Percentiles rank a stretch among this genome's conserved stretches.
phyloP scores from a whole-genome alignment of 2,113 vertebrate genomes.

The Sturnira hondurensis region DNA sequence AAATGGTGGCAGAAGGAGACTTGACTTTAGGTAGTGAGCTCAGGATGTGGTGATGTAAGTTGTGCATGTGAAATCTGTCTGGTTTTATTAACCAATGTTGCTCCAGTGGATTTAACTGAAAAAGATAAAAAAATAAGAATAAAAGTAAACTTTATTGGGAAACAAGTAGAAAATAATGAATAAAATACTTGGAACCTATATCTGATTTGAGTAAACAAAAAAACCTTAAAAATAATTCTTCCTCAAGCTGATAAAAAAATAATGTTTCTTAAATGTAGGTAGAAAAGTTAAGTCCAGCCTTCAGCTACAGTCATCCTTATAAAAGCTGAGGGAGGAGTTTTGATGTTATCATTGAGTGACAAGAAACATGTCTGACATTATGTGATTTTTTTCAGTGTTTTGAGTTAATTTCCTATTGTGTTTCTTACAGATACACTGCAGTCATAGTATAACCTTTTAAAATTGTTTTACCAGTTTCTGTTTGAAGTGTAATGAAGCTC shows the following conservation, averaged over 20 bases:
- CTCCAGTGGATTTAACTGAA: not conserved
- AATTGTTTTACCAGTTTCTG: constrained; percentile 55
- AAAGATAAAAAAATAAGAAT: not conserved
- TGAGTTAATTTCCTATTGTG: constrained; percentile 85
- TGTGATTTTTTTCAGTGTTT: constrained; percentile 89
- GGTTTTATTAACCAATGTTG: not conserved
- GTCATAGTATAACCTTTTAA: constrained; percentile 52
- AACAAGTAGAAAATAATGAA: constrained; percentile 85
- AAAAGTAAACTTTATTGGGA: constrained; percentile 4
- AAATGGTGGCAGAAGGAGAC: not conserved
- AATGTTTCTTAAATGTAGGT: constrained; percentile 70
- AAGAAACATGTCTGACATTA: constrained; percentile 86
- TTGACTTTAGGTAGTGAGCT: not conserved
- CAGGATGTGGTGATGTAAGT: not conserved
- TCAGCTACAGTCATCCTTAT: constrained; percentile 77
- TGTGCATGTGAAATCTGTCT: not conserved
- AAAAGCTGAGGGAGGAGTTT: constrained; percentile 74
- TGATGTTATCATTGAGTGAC: constrained; percentile 83
- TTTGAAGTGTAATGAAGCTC: constrained; percentile 58
- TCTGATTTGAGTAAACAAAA: constrained; percentile 83
- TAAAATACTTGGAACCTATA: constrained; percentile 84
- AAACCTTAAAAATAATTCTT: constrained; percentile 78
- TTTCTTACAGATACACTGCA: constrained; percentile 70
- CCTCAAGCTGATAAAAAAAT: constrained; percentile 78
- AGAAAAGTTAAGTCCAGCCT: constrained; percentile 65